These are phyloP conservation scores for Tetragnatha versicolor DNA, from an alignment of 1,140 invertebrate genomes.

Conservation along the genomic window DNA sequence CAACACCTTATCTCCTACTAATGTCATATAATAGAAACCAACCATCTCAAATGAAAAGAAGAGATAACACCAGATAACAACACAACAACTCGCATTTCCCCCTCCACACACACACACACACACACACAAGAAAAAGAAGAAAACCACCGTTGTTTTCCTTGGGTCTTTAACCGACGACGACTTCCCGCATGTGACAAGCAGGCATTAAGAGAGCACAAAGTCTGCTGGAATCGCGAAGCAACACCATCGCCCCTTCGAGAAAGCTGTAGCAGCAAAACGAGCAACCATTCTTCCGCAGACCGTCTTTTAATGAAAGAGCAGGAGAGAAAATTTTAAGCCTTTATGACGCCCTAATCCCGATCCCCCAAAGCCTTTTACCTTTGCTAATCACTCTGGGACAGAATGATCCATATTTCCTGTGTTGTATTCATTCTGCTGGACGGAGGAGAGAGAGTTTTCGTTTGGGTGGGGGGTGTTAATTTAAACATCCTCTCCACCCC, in stretches of 20 bases:
- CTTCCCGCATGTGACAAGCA: too few species aligned
- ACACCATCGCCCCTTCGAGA: background rate
- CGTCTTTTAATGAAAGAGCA: constrained; percentile 18
- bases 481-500: constrained; percentile 32
- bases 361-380: constrained; percentile 28
- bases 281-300: background rate
- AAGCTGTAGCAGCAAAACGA: background rate
- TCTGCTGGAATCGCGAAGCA: background rate
- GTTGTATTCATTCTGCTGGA: constrained; percentile 23
- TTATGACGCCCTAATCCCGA: constrained; percentile 39
- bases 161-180: too few species aligned
- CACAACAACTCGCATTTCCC: too few species aligned
- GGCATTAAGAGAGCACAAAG: too few species aligned
- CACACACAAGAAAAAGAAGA: too few species aligned
- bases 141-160: too few species aligned
- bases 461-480: constrained; percentile 20
- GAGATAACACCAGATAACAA: too few species aligned
- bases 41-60: too few species aligned
- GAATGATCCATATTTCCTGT: constrained; percentile 52
- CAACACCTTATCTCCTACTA: too few species aligned
- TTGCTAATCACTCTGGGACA: constrained; percentile 35
- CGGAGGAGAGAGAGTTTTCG: background rate
- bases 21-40: too few species aligned
- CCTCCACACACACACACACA: too few species aligned
- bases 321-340: constrained; percentile 24